Evolutionary conservation across 2,797 vertebrate species (phyloP).

Genomic region (Cheracebus regulus): DNA sequence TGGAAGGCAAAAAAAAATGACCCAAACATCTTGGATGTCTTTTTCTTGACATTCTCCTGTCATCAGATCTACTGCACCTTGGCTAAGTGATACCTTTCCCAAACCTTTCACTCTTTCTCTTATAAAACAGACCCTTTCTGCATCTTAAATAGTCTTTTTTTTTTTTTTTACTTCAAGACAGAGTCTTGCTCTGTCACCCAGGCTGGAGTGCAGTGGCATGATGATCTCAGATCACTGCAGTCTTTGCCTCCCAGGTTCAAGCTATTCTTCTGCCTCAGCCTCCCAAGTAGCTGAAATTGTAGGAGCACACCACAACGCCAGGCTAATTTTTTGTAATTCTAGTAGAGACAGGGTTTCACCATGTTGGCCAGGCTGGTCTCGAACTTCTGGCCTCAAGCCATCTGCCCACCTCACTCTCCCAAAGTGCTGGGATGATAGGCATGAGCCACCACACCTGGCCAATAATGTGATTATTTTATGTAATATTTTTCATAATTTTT

Average conservation of each 20-base stretch:
- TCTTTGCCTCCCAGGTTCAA: background rate
- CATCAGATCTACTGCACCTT: background rate
- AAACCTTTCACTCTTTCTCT: background rate
- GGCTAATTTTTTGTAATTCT: background rate
- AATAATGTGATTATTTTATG: background rate
- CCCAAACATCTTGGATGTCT: background rate
- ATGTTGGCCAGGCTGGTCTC: background rate
- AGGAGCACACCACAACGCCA: background rate
- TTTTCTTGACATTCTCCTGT: background rate
- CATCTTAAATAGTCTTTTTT: background rate
- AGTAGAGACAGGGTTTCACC: background rate
- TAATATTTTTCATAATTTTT: background rate
- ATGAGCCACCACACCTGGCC: background rate
- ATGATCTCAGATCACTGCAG: background rate
- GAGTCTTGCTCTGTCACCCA: too few relatives aligned
- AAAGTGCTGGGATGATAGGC: background rate
- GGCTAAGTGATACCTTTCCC: background rate
- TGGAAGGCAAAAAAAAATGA: background rate
- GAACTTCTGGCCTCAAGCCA: background rate
- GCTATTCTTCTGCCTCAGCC: background rate
- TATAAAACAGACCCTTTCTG: background rate
- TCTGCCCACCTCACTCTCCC: background rate
- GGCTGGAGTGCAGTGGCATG: too few relatives aligned
- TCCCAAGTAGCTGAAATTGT: background rate
- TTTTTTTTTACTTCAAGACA: too few relatives aligned